A percentile compares a stretch with the other conserved stretches of the same genome.
Evolutionary conservation across 2,888 invertebrate species (phyloP).

Genomic region (Cantharis lateralis): DNA sequence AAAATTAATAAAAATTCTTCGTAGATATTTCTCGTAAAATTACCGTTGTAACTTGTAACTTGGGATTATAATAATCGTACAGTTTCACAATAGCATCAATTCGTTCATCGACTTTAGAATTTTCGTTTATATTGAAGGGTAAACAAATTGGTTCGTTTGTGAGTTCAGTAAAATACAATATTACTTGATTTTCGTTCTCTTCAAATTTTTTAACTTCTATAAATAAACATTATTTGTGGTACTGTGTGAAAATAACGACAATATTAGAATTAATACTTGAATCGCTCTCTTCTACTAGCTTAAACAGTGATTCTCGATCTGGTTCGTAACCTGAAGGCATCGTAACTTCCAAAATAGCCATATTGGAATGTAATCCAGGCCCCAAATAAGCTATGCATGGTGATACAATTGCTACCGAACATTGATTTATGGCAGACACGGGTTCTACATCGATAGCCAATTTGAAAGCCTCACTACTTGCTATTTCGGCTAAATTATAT

Average conservation of each 20-base stretch:
- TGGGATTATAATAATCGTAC: constrained; percentile 69
- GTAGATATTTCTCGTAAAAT: constrained; percentile 7
- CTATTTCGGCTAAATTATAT: constrained; percentile 58
- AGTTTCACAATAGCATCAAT: constrained; percentile 62
- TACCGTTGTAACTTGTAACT: constrained; percentile 58
- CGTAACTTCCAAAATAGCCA: constrained; percentile 65
- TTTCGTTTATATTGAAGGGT: constrained; percentile 57
- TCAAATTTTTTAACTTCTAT: constrained; percentile 61
- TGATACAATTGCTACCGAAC: constrained; percentile 55
- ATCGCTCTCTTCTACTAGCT: constrained; percentile 45
- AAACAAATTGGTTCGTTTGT: constrained; percentile 56
- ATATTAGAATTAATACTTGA: constrained; percentile 9
- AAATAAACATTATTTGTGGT: constrained; percentile 27
- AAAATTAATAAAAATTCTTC: background rate
- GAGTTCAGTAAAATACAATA: constrained; percentile 61
- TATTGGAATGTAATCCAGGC: constrained; percentile 61
- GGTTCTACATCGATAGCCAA: constrained; percentile 56
- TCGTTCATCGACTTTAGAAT: constrained; percentile 55
- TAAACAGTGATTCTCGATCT: constrained; percentile 62
- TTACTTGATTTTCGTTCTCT: constrained; percentile 56
- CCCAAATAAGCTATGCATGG: constrained; percentile 51
- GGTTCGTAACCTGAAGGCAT: constrained; percentile 69
- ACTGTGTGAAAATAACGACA: background rate
- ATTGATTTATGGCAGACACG: constrained; percentile 55
- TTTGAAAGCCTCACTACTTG: constrained; percentile 59